Evolutionary conservation across 2,797 vertebrate species (phyloP), one percentile per base, ranked within the genome.

Genomic region (Silurus lanzhouensis): DNA sequence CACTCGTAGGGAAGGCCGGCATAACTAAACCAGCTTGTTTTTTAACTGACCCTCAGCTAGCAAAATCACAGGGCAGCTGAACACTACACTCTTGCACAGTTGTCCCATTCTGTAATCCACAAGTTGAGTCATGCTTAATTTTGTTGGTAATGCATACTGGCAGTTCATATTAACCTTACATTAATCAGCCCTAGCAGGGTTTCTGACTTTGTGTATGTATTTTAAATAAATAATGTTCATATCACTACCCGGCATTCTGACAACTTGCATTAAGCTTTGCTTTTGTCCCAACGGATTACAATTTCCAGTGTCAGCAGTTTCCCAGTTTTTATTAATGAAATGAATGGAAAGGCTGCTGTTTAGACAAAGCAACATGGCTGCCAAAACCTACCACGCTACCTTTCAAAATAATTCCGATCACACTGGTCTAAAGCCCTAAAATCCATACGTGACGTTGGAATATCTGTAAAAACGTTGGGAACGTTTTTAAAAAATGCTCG

Each of bases 331-430:
- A n/a, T 79, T 63, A 80, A 25, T 10, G 38, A n/a, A 46, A 80
- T 48, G 60, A 64, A 64, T 46, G 38, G 44, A 80, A 19, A 2
- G n/a, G 38, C 78, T 5, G 15, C 38, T 20, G n/a, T 66, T 55
- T 81, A 67, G 63, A 81, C 44, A 66, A 67, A 67, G 63, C n/a
- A 20, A 81, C 3, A 81, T 15, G 8, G 7, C 78, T 81, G 15
- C 78, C 78, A 52, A 81, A 81, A 52, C 48, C 61, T 48, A 46
- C 60, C 2, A 17, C 63, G 6, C 44, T 27, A 52, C 63, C 79
- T 81, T 81, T 52, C 44, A 6, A 38, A 66, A 52, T 27, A 17
- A 81, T 52, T 81, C 63, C 63, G 6, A 52, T 46, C 63, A 81
- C 7, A 13, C 25, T 55, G 79, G 63, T 81, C 44, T 81, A 31